Conservation (phyloP, 2,797 vertebrate genomes). For the Myotis findleyi region DNA sequence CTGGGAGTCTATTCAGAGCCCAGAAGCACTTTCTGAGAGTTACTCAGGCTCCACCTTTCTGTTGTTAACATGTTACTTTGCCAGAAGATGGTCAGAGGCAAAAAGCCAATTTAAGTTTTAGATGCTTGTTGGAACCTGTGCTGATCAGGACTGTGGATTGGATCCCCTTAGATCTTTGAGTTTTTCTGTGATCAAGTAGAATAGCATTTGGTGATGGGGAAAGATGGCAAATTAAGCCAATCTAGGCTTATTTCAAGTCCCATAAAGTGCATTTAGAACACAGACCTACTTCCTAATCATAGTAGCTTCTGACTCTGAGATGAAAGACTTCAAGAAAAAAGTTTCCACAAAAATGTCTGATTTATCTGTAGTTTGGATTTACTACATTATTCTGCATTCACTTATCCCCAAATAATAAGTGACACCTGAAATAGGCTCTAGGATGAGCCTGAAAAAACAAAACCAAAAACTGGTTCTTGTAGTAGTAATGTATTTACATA, state of each 20-base stretch:
- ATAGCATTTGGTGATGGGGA: background rate
- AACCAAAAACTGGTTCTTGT: background rate
- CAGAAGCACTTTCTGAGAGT: background rate
- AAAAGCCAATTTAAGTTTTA: background rate
- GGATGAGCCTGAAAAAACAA: background rate
- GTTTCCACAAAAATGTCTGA: background rate
- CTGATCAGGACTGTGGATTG: background rate
- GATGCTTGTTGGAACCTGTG: background rate
- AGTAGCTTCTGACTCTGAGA: slow-evolving; percentile 11
- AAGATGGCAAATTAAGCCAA: background rate
- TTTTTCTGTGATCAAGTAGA: slow-evolving; percentile 4
- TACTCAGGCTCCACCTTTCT: background rate
- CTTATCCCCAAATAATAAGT: background rate
- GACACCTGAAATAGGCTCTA: background rate
- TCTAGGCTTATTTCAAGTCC: background rate
- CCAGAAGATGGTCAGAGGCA: background rate
- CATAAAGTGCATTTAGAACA: background rate
- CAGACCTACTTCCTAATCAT: background rate
- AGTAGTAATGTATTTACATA: background rate
- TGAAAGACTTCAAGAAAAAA: slow-evolving; percentile 26
- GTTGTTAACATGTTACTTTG: background rate
- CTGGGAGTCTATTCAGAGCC: background rate
- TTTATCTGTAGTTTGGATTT: slow-evolving; percentile 6
- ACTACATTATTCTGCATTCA: background rate
- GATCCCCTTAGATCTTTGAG: background rate